Conservation (phyloP, 2,797 vertebrate species). For the Limnodromus scolopaceus region DNA sequence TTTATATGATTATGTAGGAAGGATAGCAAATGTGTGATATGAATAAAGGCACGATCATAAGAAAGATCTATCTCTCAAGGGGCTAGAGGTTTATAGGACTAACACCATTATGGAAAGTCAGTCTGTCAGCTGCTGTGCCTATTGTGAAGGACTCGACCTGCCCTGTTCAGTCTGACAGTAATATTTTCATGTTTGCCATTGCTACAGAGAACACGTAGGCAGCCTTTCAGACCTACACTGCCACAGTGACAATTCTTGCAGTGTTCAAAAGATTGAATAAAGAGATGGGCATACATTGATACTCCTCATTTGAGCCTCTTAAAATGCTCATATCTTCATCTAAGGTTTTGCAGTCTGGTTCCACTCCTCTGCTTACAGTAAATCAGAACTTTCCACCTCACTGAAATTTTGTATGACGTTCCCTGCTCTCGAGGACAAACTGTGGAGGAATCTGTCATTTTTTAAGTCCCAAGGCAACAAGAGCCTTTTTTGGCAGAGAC, state of each 20-base stretch:
- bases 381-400: neutral
- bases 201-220: neutral
- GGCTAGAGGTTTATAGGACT: neutral
- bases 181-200: neutral
- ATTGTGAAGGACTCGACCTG: neutral
- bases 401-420: neutral
- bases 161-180: neutral
- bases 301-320: neutral
- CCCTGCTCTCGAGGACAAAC: neutral
- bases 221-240: neutral
- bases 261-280: neutral
- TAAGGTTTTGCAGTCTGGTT: neutral
- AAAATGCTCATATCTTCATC: neutral
- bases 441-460: neutral
- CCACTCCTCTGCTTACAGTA: neutral
- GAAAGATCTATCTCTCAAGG: neutral
- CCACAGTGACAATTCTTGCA: neutral
- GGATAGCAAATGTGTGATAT: neutral
- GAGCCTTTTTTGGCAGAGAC: neutral
- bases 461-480: neutral
- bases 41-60: neutral
- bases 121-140: neutral
- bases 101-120: neutral
- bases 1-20: neutral
- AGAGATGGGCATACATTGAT: neutral